Evolutionary conservation across 2,113 vertebrate species (phyloP).

Genomic region (Hylia prasina): DNA sequence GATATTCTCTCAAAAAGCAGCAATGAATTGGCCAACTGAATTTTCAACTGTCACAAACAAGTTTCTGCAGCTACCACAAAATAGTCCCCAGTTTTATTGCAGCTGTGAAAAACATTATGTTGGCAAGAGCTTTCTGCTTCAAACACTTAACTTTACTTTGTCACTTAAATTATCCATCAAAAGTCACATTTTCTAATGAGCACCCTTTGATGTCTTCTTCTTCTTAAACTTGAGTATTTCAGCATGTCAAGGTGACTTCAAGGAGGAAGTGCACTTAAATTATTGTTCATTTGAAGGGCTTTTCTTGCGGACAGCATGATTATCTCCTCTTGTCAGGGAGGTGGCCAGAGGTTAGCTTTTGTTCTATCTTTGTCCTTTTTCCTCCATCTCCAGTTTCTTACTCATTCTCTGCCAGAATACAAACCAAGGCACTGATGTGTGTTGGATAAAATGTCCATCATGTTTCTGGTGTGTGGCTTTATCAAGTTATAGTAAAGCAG

Average conservation of each 20-base stretch:
- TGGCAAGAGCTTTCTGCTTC: conserved; percentile 29
- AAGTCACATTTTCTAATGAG: conserved; percentile 47
- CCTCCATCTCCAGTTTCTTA: conserved; percentile 4
- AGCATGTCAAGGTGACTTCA: conserved; percentile 46
- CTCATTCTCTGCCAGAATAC: conserved; percentile 45
- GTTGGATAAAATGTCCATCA: not conserved
- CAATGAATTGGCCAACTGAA: not conserved
- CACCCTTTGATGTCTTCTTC: conserved; percentile 14
- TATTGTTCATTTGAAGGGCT: conserved; percentile 44
- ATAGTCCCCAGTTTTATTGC: not conserved
- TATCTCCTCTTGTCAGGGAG: conserved; percentile 48
- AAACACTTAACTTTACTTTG: conserved; percentile 28
- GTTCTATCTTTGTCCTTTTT: conserved; percentile 23
- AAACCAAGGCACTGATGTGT: conserved; percentile 48
- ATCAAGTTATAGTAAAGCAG: not conserved
- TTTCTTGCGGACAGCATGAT: conserved; percentile 45
- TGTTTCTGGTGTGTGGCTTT: not conserved
- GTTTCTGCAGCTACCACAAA: not conserved
- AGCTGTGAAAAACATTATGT: not conserved
- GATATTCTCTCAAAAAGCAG: not conserved
- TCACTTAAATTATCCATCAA: conserved; percentile 58
- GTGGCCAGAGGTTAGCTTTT: conserved; percentile 34
- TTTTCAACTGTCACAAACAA: not conserved
- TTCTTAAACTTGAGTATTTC: conserved; percentile 47
- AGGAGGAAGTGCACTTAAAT: conserved; percentile 50